Percentiles rank a stretch among this genome's conserved stretches.
Conservation (phyloP, 1,140 invertebrate genomes). For the Drosophila littoralis region DNA sequence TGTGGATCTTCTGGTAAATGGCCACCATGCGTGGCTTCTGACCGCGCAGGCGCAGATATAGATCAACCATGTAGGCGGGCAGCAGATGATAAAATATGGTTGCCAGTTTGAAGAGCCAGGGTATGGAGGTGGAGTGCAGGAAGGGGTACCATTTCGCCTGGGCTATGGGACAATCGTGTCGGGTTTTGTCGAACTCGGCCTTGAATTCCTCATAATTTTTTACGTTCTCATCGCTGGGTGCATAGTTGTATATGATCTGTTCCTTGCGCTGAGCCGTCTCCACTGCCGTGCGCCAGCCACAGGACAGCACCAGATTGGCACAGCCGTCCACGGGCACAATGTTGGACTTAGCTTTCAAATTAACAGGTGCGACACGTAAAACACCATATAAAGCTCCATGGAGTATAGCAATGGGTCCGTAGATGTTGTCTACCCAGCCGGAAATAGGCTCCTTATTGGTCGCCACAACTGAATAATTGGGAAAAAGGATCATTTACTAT, state of each 20-base stretch:
- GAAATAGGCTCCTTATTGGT: slow-evolving; percentile 85
- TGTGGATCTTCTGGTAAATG: slow-evolving; percentile 89
- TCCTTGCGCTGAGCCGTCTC: neutral
- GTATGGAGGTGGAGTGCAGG: slow-evolving; percentile 74
- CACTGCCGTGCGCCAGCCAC: slow-evolving; percentile 88
- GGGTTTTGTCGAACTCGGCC: slow-evolving; percentile 47
- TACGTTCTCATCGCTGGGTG: slow-evolving; percentile 87
- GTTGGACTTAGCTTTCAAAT: slow-evolving; percentile 86
- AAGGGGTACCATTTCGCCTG: slow-evolving; percentile 85
- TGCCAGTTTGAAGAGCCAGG: slow-evolving; percentile 81
- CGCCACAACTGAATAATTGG: slow-evolving; percentile 16
- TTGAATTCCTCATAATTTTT: slow-evolving; percentile 87
- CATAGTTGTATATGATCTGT: slow-evolving; percentile 88
- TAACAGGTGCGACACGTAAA: slow-evolving; percentile 87
- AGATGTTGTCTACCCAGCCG: slow-evolving; percentile 96
- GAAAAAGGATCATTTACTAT: slow-evolving; percentile 87
- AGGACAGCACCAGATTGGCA: slow-evolving; percentile 89
- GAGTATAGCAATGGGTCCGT: slow-evolving; percentile 92
- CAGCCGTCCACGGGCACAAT: slow-evolving; percentile 93
- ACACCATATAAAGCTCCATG: slow-evolving; percentile 89
- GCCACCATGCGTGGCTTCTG: slow-evolving; percentile 85
- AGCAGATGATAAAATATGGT: slow-evolving; percentile 86
- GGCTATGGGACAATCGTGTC: slow-evolving; percentile 66
- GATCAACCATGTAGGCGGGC: slow-evolving; percentile 86
- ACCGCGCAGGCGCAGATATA: slow-evolving; percentile 84